Evolutionary conservation across 1,140 invertebrate species (phyloP).

Genomic region (Steinernema feltiae): DNA sequence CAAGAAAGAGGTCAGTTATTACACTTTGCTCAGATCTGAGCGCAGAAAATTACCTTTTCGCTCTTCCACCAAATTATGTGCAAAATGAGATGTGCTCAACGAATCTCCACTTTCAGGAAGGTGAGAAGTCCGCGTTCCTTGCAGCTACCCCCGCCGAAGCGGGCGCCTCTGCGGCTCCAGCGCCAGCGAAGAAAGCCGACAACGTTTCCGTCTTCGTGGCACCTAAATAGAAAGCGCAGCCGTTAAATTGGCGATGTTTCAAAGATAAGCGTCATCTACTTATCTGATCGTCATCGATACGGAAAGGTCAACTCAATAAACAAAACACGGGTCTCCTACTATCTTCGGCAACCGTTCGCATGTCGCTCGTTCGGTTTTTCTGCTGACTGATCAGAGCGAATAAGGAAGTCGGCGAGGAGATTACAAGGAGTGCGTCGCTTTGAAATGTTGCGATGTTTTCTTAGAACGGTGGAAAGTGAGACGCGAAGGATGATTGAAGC

Average conservation of each 20-base stretch:
- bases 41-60: not conserved
- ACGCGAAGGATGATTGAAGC: not conserved
- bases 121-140: not conserved
- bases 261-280: not conserved
- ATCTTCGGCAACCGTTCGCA: not conserved
- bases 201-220: not conserved
- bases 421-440: not conserved
- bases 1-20: not conserved
- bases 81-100: not conserved
- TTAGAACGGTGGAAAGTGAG: not conserved
- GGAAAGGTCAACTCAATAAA: slow-evolving; percentile 15
- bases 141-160: not conserved
- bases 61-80: not conserved
- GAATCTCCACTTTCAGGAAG: not conserved
- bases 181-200: slow-evolving; percentile 5
- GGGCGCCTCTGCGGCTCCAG: not conserved
- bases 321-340: not conserved
- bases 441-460: slow-evolving; percentile 5
- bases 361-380: not conserved
- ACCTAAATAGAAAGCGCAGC: not conserved
- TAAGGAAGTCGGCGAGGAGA: not conserved
- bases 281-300: not conserved
- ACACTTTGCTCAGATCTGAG: not conserved
- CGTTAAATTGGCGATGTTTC: not conserved
- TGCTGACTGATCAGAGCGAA: not conserved